phyloP scores from a whole-genome alignment of 2,888 invertebrate genomes.

The Dendrolimus houi region DNA sequence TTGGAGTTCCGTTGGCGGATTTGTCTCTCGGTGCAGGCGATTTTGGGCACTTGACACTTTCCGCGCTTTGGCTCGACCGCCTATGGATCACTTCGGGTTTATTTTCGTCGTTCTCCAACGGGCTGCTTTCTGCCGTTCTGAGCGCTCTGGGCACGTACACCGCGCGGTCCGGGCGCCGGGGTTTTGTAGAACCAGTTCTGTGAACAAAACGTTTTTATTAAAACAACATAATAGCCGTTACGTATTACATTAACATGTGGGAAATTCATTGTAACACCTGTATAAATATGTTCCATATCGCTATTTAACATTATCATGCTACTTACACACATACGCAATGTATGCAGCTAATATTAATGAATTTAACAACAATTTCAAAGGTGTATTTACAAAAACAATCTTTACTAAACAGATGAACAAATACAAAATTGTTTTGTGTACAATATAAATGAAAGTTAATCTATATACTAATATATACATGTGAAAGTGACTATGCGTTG shows the following conservation, averaged over 20 bases:
- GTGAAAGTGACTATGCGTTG: no score
- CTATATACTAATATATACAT: no score
- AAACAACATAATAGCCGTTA: slow-evolving; percentile 7
- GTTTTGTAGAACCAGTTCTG: slow-evolving; percentile 58
- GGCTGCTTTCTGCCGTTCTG: slow-evolving; percentile 47
- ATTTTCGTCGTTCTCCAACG: slow-evolving; percentile 34
- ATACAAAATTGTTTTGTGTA: no score
- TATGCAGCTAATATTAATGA: not conserved
- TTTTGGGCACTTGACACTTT: slow-evolving; percentile 45
- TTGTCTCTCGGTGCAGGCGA: slow-evolving; percentile 54
- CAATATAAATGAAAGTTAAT: no score
- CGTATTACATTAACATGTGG: not conserved
- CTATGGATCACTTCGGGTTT: slow-evolving; percentile 27
- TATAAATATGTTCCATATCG: not conserved
- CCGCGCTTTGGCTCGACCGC: slow-evolving; percentile 35
- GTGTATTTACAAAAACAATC: not conserved
- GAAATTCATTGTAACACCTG: not conserved
- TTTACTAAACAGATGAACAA: no score
- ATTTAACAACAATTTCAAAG: not conserved
- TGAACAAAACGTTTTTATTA: slow-evolving; percentile 15
- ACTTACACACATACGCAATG: not conserved
- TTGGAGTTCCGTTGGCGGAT: slow-evolving; percentile 52
- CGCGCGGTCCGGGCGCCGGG: slow-evolving; percentile 84
- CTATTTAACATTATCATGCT: not conserved
- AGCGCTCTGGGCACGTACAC: slow-evolving; percentile 87